Evolutionary conservation across 2,797 vertebrate species (phyloP), one percentile per base, ranked within the genome.

Genomic region (Crypturellus tataupa): DNA sequence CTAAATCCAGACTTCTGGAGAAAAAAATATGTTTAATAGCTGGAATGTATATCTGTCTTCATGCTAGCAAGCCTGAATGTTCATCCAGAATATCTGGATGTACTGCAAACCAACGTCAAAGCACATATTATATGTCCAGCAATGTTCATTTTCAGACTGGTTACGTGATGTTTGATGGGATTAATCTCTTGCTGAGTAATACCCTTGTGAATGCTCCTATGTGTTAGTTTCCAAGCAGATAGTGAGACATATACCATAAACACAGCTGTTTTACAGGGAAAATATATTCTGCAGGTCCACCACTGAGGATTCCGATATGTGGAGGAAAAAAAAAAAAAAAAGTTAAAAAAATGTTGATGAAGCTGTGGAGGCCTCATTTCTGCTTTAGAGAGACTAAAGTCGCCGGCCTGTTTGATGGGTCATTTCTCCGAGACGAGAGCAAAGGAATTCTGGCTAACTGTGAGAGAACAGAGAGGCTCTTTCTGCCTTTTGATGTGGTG

Each of bases 191-290:
- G 72, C 71, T 96, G 94, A 94, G 87, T 91, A 97, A 94, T 95
- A 95, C 94, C 70, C 39, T 69, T 97, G 85, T 95, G 92, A 97
- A 96, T 91, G 94, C 93, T 97, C 75, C 21, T 94, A 95, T 96
- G 96, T 2, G 11, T 97, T 96, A 95, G 70, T 79, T 95, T 97
- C 85, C 95, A 96, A 80, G 82, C 90, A 94, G 82, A 93, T 85
- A 97, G 93, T 93, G 94, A 96, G 93, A 96, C 84, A 87, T 77
- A 89, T 95, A 95, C 91, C 93, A 96, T 95, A 98, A 97, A 97
- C 93, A 95, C 88, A 95, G 91, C 90, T 97, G 94, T 94, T 93
- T 94, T 93, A 86, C 70, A 80, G 60, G 53, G 75, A 92, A 97
- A 97, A 93, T 70, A 53, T 75, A 94, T 97, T 97, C 96, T 93